Evolutionary conservation across 2,113 vertebrate species (phyloP).

Genomic region (Cricetomys ansorgei): DNA sequence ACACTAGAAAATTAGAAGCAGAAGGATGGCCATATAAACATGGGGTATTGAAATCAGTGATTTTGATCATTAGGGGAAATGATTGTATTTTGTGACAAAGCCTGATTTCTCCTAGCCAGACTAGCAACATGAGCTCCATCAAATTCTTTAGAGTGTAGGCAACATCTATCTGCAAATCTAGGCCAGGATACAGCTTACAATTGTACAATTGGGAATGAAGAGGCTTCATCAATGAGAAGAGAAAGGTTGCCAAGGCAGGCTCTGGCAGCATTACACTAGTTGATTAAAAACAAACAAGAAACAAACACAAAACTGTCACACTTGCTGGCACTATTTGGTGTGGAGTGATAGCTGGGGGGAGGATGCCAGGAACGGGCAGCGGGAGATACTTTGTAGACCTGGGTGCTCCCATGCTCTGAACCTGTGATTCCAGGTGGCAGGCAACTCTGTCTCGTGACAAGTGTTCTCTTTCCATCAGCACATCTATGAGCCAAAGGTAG

Average conservation of each 20-base stretch:
- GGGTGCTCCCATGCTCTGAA: neutral
- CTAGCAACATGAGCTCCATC: neutral
- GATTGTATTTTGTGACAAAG: neutral
- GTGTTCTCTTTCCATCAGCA: neutral
- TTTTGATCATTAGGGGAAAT: neutral
- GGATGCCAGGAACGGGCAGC: neutral
- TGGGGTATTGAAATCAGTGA: neutral
- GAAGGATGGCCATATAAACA: neutral
- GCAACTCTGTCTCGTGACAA: neutral
- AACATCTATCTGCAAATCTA: constrained; percentile 17
- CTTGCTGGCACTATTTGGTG: neutral
- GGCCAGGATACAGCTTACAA: neutral
- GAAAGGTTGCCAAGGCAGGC: neutral
- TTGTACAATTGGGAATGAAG: neutral
- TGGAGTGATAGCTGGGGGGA: neutral
- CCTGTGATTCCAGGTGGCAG: neutral
- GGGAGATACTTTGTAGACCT: neutral
- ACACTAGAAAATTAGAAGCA: accelerated
- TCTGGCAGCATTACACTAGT: neutral
- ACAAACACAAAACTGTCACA: neutral
- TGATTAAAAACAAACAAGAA: constrained; percentile 61
- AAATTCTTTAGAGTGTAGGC: neutral
- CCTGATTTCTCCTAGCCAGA: neutral
- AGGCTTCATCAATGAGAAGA: neutral
- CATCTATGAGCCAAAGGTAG: neutral